phyloP scores from a whole-genome alignment of 2,888 invertebrate genomes.

The Dendrolimus pini region DNA sequence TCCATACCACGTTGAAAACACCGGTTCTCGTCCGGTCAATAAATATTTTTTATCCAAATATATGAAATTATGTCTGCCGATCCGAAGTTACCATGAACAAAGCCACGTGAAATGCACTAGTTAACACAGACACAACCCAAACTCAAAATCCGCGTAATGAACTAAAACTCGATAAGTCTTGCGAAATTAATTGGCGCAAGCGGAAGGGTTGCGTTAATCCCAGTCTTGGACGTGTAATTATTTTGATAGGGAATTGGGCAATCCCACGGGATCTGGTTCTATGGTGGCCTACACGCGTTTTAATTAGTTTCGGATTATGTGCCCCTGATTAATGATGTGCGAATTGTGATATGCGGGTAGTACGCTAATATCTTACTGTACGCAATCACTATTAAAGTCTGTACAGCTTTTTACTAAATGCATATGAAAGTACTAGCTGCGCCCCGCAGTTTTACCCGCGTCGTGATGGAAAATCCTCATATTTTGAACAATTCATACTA shows the following conservation, averaged over 20 bases:
- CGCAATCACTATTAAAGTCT: too few relatives aligned
- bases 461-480: too few relatives aligned
- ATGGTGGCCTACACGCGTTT: slow-evolving; percentile 22
- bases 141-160: not conserved
- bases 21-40: too few relatives aligned
- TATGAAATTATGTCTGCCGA: too few relatives aligned
- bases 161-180: not conserved
- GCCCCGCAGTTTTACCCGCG: too few relatives aligned
- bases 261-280: slow-evolving; percentile 18
- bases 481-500: too few relatives aligned
- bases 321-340: slow-evolving; percentile 30
- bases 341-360: slow-evolving; percentile 13
- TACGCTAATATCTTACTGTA: slow-evolving; percentile 5
- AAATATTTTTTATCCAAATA: too few relatives aligned
- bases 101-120: too few relatives aligned
- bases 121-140: too few relatives aligned
- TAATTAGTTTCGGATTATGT: slow-evolving; percentile 47
- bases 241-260: slow-evolving; percentile 32
- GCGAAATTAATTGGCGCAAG: slow-evolving; percentile 20
- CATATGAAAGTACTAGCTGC: too few relatives aligned
- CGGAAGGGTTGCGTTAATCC: slow-evolving; percentile 32
- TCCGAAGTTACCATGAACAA: too few relatives aligned
- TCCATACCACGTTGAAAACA: too few relatives aligned
- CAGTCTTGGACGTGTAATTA: slow-evolving; percentile 31
- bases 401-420: not conserved